phyloP scores from a whole-genome alignment of 2,888 invertebrate genomes.

The Cryptocephalus moraei region DNA sequence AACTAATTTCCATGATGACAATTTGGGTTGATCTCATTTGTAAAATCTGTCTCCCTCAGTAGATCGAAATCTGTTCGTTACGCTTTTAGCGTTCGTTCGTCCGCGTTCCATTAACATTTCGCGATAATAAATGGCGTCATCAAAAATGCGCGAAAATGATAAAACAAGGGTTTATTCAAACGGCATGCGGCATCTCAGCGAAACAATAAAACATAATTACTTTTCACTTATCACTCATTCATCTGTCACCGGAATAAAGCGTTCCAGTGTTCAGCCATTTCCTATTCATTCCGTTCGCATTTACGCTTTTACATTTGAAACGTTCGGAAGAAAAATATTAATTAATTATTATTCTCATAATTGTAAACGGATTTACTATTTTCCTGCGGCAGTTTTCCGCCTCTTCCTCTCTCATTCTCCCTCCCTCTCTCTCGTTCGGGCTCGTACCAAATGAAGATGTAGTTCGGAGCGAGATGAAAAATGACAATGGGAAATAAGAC shows the following conservation, averaged over 20 bases:
- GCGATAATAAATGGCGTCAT: conserved; percentile 9
- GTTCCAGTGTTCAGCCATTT: conserved; percentile 36
- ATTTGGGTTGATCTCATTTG: too few relatives aligned
- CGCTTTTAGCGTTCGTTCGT: too few relatives aligned
- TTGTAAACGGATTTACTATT: too few relatives aligned
- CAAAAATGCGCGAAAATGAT: conserved; percentile 23
- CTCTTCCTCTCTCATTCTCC: conserved; percentile 22
- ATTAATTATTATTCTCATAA: too few relatives aligned
- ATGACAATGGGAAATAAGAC: conserved; percentile 32
- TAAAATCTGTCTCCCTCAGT: too few relatives aligned
- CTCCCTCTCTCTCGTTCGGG: conserved; percentile 7
- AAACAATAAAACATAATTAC: conserved; percentile 39
- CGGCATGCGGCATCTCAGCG: conserved; percentile 32
- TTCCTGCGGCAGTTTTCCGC: conserved; percentile 6
- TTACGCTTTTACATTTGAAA: too few relatives aligned
- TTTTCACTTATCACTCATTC: conserved; percentile 38
- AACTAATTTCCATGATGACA: too few relatives aligned
- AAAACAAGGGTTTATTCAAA: conserved; percentile 31
- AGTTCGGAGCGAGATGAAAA: conserved; percentile 17
- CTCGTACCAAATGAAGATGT: conserved; percentile 24
- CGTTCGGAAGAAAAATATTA: too few relatives aligned
- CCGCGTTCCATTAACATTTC: too few relatives aligned
- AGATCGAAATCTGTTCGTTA: too few relatives aligned
- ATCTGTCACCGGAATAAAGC: conserved; percentile 33
- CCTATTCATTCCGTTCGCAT: conserved; percentile 32